These are phyloP conservation scores for Bellardia bayeri DNA, from an alignment of 2,888 invertebrate genomes.

Conservation along the genomic window DNA sequence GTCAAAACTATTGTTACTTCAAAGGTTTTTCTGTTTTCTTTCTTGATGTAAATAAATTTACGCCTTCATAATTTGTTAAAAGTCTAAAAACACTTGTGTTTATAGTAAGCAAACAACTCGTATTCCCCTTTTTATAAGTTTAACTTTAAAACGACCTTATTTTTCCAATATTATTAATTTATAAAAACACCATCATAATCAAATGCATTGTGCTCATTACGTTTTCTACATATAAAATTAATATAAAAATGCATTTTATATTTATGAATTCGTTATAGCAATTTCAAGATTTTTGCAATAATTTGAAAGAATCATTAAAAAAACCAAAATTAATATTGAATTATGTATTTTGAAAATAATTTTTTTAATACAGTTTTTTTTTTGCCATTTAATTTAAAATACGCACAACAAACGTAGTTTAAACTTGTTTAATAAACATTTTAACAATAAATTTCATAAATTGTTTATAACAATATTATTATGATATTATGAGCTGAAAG, in stretches of 20 bases:
- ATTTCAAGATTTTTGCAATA: conserved; percentile 11
- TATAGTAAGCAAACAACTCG: too few relatives aligned
- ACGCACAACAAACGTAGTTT: conserved; percentile 14
- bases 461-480: conserved; percentile 36
- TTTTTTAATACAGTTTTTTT: background rate
- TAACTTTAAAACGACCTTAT: background rate
- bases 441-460: conserved; percentile 55
- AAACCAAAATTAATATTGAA: background rate
- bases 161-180: background rate
- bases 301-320: conserved; percentile 13
- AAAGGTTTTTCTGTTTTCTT: background rate
- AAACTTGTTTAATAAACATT: conserved; percentile 55
- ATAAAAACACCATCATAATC: background rate
- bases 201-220: conserved; percentile 2
- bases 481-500: conserved; percentile 18
- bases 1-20: background rate
- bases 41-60: background rate
- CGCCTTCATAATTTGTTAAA: conserved; percentile 6
- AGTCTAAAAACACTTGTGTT: background rate
- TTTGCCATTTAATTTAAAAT: conserved; percentile 23
- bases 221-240: background rate
- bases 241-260: background rate
- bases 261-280: background rate
- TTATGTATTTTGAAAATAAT: background rate
- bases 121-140: too few relatives aligned